Evolutionary conservation across 2,888 invertebrate genomes (phyloP), one percentile per base, ranked within the genome.

Genomic region (Cephus spinipes): DNA sequence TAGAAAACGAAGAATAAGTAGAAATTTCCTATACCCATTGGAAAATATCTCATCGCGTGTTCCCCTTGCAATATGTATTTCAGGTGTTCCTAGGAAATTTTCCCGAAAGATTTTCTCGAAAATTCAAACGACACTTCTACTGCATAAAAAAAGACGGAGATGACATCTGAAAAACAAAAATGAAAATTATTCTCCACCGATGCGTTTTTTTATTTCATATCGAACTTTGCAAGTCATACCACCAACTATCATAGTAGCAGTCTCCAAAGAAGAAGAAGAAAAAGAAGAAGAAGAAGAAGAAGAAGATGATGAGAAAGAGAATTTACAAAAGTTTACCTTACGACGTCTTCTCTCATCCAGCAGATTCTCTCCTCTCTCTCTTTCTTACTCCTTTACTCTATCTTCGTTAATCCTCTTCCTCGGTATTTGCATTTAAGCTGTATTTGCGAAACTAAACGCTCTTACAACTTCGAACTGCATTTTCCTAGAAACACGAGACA

Each of bases 381-480:
- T 71, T 1, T 34, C 74, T 30, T 33, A 33, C 12, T 12, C 31
- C 15, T 30, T 71, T 15, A 36, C 71, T 77, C 77, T 74, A 55
- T 75, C 74, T 34, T 36, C 12, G 31, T 71, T 71, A 71, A 71
- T 32, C 71, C 31, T 71, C 71, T 71, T 23, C 31, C 32, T 31
- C 12, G 69, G n/a, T 71, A 77, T 77, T 77, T 77, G 36, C 77
- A 77, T 77, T 77, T 75, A 74, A 71, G 77, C 77, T 74, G 69
- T 77, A 71, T 77, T 77, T 77, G 69, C 77, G 40, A 77, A 77
- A 77, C 71, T 77, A 75, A 77, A 75, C 71, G 74, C 55, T 73
- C 71, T 40, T 74, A 9, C 71, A 69, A 75, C 55, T 77, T 77
- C 75, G 55, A 74, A 77, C 74, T 77, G 55, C 55, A 55, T 23